Evolutionary conservation across 2,797 vertebrate genomes (phyloP), one percentile per base, ranked within the genome.

Genomic region (Odontamblyopus rebecca): DNA sequence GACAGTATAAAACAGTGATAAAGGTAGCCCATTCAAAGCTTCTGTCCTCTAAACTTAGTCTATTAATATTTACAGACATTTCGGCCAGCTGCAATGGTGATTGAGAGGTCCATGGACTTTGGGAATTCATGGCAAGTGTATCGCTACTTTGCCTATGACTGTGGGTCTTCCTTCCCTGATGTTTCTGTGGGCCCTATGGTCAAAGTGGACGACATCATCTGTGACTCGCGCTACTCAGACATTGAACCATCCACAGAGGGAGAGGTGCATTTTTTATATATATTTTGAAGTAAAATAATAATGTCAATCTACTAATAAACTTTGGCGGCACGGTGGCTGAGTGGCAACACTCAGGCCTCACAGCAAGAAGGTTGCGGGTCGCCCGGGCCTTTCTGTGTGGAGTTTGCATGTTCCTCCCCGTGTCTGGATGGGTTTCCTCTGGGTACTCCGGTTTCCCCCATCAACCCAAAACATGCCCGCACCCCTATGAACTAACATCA

Each of bases 61-160:
- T n/a, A 2, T 12, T 62, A 26, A 5, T 8, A 8, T 23, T 18
- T 3, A 3, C 82, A 99, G 98, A 98, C 96, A 1, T 99, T 98
- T 87, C 96, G 98, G 4, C 98, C 98, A 1, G 96, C 96, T 15
- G 96, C 97, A 19, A 99, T 99, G 98, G 75, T 97, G 78, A 99
- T 99, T 32, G 97, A 99, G 87, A 95, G 98, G 2, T 99, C 98
- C 0, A 95, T 97, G 71, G 96, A 99, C 91, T 97, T 94, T n/a
- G 97, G 96, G 72, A 87, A 90, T 72, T 95, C 91, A 0, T 99
- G 98, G 98, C 94, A 96, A 51, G 95, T 97, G 50, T 99, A 98
- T 70, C 94, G 98, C 7, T 99, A 98, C 83, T 99, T 97, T 54
- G 97, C 96, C 9, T 95, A 95, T 59, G 90, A 97, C 90, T 99